A percentile compares a stretch with the other conserved stretches of the same genome.
Conservation (phyloP, 2,888 invertebrate genomes). For the Eubasilissa splendida region DNA sequence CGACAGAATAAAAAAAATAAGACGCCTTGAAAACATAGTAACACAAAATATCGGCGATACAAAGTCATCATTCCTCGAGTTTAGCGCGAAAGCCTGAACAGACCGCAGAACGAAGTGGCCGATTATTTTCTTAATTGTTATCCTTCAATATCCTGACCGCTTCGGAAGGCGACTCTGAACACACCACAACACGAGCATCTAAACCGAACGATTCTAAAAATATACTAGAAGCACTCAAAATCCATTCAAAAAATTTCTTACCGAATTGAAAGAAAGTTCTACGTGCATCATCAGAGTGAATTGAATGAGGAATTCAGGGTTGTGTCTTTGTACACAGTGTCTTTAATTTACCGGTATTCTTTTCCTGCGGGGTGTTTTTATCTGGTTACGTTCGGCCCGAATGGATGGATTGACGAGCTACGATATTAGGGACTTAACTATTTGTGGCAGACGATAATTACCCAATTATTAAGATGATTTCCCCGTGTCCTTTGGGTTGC, state of each 20-base stretch:
- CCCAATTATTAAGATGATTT: conserved; percentile 50
- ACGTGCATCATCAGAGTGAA: not conserved
- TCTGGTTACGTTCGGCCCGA: not conserved
- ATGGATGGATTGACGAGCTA: not conserved
- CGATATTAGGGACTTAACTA: conserved; percentile 5
- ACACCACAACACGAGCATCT: conserved; percentile 5
- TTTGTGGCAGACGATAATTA: conserved; percentile 50
- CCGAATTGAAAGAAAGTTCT: not conserved
- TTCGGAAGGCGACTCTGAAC: not conserved
- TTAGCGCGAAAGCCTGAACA: conserved; percentile 8
- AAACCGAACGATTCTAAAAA: not conserved
- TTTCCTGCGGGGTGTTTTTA: no score
- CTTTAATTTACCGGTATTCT: no score
- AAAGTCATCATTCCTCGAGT: conserved; percentile 1
- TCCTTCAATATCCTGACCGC: not conserved
- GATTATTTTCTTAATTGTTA: conserved; percentile 26
- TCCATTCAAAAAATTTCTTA: not conserved
- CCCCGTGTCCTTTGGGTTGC: conserved; percentile 36
- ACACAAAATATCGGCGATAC: not conserved
- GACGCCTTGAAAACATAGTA: not conserved
- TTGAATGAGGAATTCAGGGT: no score
- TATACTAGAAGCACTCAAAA: not conserved
- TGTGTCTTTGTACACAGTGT: no score
- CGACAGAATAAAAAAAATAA: not conserved
- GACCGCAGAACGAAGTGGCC: conserved; percentile 27